Percentiles rank a stretch among this genome's conserved stretches.
phyloP scores from a whole-genome alignment of 2,888 invertebrate genomes.

The Zygogramma bicolorata region DNA sequence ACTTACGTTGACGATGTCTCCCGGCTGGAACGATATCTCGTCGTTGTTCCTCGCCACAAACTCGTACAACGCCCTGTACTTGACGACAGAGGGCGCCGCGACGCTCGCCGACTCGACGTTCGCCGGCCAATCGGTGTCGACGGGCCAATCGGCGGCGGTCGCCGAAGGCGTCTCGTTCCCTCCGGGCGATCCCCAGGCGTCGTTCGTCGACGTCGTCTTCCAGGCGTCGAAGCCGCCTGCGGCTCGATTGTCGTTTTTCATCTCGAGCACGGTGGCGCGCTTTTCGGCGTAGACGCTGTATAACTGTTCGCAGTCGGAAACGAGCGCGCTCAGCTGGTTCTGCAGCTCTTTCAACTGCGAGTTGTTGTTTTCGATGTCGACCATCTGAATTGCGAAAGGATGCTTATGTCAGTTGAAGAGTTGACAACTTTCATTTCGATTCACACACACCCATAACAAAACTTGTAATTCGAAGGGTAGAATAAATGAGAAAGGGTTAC shows the following conservation, averaged over 20 bases:
- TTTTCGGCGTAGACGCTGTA: conserved; percentile 79
- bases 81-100: conserved; percentile 71
- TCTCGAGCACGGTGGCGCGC: conserved; percentile 65
- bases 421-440: no score
- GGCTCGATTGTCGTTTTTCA: conserved; percentile 63
- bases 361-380: conserved; percentile 86
- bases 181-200: conserved; percentile 67
- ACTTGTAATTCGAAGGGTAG: no score
- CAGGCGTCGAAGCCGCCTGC: conserved; percentile 72
- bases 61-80: conserved; percentile 93
- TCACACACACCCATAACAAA: no score
- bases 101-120: conserved; percentile 52
- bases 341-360: conserved; percentile 80
- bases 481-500: no score
- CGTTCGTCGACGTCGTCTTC: conserved; percentile 68
- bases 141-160: conserved; percentile 70
- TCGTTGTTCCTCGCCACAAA: conserved; percentile 93
- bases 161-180: conserved; percentile 47
- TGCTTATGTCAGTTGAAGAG: no score
- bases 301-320: conserved; percentile 77
- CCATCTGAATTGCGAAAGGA: no score
- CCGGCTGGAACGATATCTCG: conserved; percentile 93
- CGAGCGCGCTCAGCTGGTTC: conserved; percentile 74
- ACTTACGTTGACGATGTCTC: conserved; percentile 88
- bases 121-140: conserved; percentile 58